Conservation (phyloP, 2,888 invertebrate genomes). For the Coenonympha arcania region DNA sequence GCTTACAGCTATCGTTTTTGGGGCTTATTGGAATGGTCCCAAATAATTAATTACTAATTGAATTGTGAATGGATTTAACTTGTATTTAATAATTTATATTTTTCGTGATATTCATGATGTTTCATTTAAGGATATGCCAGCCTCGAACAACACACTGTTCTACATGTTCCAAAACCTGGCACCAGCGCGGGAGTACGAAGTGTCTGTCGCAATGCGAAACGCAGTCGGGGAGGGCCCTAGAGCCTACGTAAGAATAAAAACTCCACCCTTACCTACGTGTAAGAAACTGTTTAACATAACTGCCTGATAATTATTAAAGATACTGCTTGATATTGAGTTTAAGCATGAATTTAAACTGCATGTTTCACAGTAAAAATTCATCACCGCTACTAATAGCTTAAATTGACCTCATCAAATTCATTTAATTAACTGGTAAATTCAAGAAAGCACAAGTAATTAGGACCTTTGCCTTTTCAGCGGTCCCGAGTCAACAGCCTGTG, state of each 20-base stretch:
- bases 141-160: constrained; percentile 78
- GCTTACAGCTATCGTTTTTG: too few species aligned
- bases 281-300: constrained; percentile 33
- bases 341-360: background rate
- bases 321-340: background rate
- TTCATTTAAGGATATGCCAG: constrained; percentile 79
- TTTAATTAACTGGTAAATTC: background rate
- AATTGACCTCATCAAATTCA: background rate
- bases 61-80: too few species aligned
- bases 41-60: too few species aligned
- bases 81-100: too few species aligned
- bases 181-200: constrained; percentile 81
- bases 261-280: constrained; percentile 79
- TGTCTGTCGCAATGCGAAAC: constrained; percentile 87
- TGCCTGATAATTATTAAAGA: background rate
- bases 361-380: background rate
- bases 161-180: constrained; percentile 85
- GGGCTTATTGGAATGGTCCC: too few species aligned
- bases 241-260: constrained; percentile 77
- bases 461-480: constrained; percentile 58
- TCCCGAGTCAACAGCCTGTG: constrained; percentile 78
- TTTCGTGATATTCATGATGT: too few species aligned
- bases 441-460: background rate
- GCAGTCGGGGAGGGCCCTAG: constrained; percentile 85
- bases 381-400: background rate